Percentiles rank a stretch among this genome's conserved stretches.
Conservation (phyloP, 2,888 invertebrate genomes). For the Hypomecis punctinalis region DNA sequence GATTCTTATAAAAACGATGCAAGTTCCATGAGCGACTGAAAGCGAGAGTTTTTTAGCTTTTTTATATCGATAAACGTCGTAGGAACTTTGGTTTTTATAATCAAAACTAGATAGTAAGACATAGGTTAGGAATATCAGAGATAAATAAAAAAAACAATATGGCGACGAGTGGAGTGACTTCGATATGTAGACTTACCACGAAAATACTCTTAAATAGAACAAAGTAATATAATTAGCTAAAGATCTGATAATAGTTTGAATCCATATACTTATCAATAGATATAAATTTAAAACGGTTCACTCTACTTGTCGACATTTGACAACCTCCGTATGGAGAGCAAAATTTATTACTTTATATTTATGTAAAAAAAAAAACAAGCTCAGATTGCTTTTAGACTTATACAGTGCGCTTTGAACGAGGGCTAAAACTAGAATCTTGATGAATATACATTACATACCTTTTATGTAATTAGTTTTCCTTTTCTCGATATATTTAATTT, state of each 20-base stretch:
- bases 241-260: conserved; percentile 36
- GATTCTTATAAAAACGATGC: conserved; percentile 47
- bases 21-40: conserved; percentile 69
- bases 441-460: conserved; percentile 19
- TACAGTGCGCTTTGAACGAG: conserved; percentile 50
- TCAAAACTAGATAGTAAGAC: conserved; percentile 41
- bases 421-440: conserved; percentile 35
- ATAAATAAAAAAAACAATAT: conserved; percentile 32
- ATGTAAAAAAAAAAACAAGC: conserved; percentile 42
- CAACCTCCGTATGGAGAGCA: conserved; percentile 47
- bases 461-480: conserved; percentile 9
- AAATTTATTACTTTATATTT: conserved; percentile 31
- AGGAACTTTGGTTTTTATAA: conserved; percentile 41
- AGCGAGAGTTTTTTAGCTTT: conserved; percentile 67
- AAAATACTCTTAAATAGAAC: conserved; percentile 39
- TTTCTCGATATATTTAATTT: conserved; percentile 14
- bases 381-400: conserved; percentile 54
- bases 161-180: conserved; percentile 39
- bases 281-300: conserved; percentile 29
- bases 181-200: conserved; percentile 26
- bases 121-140: conserved; percentile 42
- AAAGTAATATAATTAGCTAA: conserved; percentile 28
- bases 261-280: conserved; percentile 13
- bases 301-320: conserved; percentile 38
- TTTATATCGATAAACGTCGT: conserved; percentile 51